Conservation (phyloP, 1,140 invertebrate genomes). For the Aphis craccivora region DNA sequence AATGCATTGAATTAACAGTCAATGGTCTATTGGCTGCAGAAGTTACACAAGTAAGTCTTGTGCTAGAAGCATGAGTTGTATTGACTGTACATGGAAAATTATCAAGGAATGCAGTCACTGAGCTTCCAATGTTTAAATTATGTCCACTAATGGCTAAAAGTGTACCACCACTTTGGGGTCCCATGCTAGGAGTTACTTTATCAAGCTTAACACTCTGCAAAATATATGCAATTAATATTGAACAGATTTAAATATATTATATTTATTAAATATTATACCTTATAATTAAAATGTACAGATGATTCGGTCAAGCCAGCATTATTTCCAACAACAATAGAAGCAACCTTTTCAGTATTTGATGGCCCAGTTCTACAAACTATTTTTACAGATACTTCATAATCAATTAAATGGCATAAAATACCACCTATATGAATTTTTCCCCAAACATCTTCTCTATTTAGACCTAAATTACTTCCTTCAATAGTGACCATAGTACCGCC, state of each 20-base stretch:
- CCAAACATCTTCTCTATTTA: conserved; percentile 86
- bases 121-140: conserved; percentile 93
- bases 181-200: conserved; percentile 82
- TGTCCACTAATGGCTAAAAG: conserved; percentile 88
- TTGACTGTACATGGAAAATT: conserved; percentile 88
- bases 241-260: background rate
- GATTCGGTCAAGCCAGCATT: conserved; percentile 88
- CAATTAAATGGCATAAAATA: conserved; percentile 84
- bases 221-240: conserved; percentile 46
- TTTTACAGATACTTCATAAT: conserved; percentile 90
- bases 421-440: conserved; percentile 92
- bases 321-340: conserved; percentile 87
- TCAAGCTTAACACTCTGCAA: conserved; percentile 76
- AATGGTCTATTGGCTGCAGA: conserved; percentile 66
- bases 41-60: conserved; percentile 85
- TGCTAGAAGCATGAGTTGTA: conserved; percentile 86
- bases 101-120: conserved; percentile 86
- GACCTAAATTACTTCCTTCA: conserved; percentile 93
- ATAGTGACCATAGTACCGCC: conserved; percentile 96
- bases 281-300: conserved; percentile 88
- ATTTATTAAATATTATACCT: conserved; percentile 64
- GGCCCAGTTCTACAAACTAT: conserved; percentile 87
- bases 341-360: conserved; percentile 75
- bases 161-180: conserved; percentile 94
- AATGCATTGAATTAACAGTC: conserved; percentile 67